Conservation (phyloP, 2,888 invertebrate genomes). For the Nowickia ferox region DNA sequence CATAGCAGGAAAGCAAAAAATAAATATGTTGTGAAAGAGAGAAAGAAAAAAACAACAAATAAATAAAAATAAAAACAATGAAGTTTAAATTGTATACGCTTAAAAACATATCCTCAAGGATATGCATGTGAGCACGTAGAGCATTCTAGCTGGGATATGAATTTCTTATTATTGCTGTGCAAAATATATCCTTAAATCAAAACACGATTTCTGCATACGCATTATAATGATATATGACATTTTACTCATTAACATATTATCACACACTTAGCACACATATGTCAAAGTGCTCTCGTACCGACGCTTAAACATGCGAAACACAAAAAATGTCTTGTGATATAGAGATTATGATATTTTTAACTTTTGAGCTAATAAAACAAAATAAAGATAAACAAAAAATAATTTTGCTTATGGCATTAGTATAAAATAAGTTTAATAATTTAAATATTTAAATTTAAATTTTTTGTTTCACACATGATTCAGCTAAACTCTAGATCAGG, state of each 20-base stretch:
- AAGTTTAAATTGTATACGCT: constrained; percentile 38
- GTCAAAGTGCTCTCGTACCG: constrained; percentile 75
- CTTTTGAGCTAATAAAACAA: constrained; percentile 69
- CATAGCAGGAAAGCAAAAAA: constrained; percentile 77
- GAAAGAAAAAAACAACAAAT: constrained; percentile 16
- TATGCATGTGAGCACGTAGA: constrained; percentile 80
- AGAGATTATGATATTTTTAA: constrained; percentile 41
- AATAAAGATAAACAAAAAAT: constrained; percentile 8
- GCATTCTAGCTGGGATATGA: neutral
- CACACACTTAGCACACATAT: constrained; percentile 77
- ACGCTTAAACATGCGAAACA: neutral
- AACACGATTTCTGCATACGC: constrained; percentile 67
- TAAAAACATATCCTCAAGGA: constrained; percentile 79
- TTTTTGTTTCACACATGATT: no score
- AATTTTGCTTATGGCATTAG: neutral
- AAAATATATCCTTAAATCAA: constrained; percentile 39
- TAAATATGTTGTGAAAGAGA: neutral
- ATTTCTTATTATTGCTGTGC: constrained; percentile 20
- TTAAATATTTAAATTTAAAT: no score
- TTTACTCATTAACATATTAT: constrained; percentile 82
- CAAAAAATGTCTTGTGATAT: constrained; percentile 1
- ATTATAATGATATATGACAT: constrained; percentile 80
- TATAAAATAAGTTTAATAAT: neutral
- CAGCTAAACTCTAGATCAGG: no score
- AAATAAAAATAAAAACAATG: constrained; percentile 66